Evolutionary conservation across 2,113 vertebrate species (phyloP).

Genomic region (Pollimyrus isidori): DNA sequence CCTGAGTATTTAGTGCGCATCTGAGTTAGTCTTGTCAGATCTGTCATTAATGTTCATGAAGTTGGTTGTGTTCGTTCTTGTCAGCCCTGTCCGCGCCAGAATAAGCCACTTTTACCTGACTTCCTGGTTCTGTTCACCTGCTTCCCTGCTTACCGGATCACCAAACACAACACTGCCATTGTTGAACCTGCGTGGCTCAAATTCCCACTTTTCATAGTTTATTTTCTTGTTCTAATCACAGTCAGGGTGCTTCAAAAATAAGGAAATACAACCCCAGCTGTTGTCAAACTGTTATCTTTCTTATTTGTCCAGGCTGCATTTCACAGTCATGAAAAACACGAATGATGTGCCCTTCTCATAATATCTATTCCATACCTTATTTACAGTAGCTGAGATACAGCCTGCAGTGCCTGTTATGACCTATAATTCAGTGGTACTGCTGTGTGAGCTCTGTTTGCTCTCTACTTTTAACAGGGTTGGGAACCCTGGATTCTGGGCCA

Average conservation of each 20-base stretch:
- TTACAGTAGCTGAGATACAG: conserved; percentile 15
- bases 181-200: neutral
- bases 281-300: neutral
- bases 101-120: no score
- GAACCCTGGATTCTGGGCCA: neutral
- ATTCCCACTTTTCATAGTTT: neutral
- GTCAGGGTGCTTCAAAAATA: neutral
- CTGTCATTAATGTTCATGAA: no score
- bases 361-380: conserved; percentile 7
- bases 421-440: neutral
- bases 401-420: conserved; percentile 6
- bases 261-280: neutral
- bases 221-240: neutral
- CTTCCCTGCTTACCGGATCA: no score
- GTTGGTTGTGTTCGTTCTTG: no score
- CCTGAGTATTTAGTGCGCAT: no score
- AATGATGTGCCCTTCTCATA: neutral
- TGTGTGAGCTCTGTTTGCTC: conserved; percentile 10
- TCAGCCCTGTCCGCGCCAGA: no score
- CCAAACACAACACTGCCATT: neutral
- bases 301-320: neutral
- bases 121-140: no score
- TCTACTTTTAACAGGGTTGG: conserved; percentile 8
- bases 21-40: no score
- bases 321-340: neutral